Evolutionary conservation across 2,888 invertebrate species (phyloP), one percentile per base, ranked within the genome.

Genomic region (Enoplolaimus lenunculus): DNA sequence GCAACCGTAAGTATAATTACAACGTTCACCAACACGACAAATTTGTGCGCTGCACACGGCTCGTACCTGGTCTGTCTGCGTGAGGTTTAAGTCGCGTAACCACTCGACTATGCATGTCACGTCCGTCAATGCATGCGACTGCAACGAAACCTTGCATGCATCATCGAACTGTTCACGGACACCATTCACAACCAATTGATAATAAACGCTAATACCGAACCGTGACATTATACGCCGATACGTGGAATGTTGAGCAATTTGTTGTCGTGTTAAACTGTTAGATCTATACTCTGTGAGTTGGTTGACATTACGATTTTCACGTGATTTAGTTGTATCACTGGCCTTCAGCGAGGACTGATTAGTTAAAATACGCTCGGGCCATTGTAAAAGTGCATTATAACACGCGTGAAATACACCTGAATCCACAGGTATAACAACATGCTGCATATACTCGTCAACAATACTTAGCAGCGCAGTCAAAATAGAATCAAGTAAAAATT

Each of bases 401-500:
- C 67, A 66, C n/a, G 2, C 67, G 34, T 34, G 34, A 66, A 78
- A 78, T n/a, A 75, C 69, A 1, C 71, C 72, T 16, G 75, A 73
- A 70, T 78, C 77, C 33, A 72, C 74, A 2, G 77, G 76, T 2
- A 77, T 74, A 3, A 75, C 71, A 26, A 77, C 74, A 3, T 73
- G 69, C n/a, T 72, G 72, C 72, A 77, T 74, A 16, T 30, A 57
- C 26, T 13, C 74, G 68, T 78, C 78, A 60, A 78, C 73, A 45
- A 59, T 26, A 34, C 68, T 70, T 34, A 71, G 30, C 7, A 71
- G 60, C 21, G 21, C 1, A n/a, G 71, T 71, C 60, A 71, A 31
- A 7, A 71, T 28, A 33, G 33, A 57, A 21, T 71, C 71, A 28
- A 30, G 13, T 33, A 71, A 16, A 57, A 71, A 71, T 13, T 26